Percentiles rank a stretch among this genome's conserved stretches.
These are phyloP conservation scores for Thysanoteuthis rhombus DNA, from an alignment of 2,888 invertebrate genomes.

Conservation along the genomic window DNA sequence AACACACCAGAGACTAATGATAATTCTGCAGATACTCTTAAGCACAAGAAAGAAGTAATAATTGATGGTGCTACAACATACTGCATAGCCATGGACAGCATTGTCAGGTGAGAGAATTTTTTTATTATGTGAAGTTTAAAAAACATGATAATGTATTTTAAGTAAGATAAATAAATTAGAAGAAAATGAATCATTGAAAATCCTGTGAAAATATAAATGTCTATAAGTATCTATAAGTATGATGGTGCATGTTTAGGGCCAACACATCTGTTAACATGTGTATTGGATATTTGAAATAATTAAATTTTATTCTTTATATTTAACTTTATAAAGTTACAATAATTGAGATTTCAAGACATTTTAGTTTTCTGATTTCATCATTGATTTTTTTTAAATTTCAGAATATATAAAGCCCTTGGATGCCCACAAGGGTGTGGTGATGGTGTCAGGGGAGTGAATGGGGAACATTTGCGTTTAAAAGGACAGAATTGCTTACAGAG, in stretches of 20 bases:
- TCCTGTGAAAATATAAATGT: too few species aligned
- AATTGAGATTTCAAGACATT: background rate
- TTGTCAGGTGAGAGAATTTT: conserved; percentile 65
- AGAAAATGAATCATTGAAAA: too few species aligned
- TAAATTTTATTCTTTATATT: background rate
- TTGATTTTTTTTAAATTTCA: conserved; percentile 63
- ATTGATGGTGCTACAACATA: conserved; percentile 71
- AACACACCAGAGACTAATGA: background rate
- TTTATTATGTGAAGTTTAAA: too few species aligned
- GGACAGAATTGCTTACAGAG: conserved; percentile 82
- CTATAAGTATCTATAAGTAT: too few species aligned
- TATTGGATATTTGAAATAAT: too few species aligned
- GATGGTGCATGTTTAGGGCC: too few species aligned
- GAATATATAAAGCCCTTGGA: conserved; percentile 87
- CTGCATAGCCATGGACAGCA: conserved; percentile 79
- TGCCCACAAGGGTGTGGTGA: conserved; percentile 95
- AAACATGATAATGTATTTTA: too few species aligned
- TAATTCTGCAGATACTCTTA: background rate
- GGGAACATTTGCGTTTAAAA: conserved; percentile 76
- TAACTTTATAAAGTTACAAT: background rate
- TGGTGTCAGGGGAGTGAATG: conserved; percentile 61
- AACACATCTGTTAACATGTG: too few species aligned
- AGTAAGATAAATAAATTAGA: too few species aligned
- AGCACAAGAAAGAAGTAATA: conserved; percentile 20
- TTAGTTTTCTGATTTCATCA: background rate